These are phyloP conservation scores for Ametastegia equiseti DNA, from an alignment of 2,888 invertebrate species.

Conservation along the genomic window DNA sequence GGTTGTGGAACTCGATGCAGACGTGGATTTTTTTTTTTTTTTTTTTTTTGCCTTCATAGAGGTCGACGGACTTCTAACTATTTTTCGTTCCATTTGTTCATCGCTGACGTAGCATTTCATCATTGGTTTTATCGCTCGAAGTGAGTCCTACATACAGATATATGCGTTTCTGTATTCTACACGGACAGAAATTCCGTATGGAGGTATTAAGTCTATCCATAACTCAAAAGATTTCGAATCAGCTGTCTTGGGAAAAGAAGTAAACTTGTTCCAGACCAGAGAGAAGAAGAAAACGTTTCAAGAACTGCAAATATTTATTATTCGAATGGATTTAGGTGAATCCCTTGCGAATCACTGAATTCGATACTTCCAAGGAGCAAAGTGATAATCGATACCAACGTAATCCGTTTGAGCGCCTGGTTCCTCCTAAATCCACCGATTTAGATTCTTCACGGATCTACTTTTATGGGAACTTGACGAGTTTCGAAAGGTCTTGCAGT, in stretches of 20 bases:
- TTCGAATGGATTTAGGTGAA: neutral
- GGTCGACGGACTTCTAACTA: slow-evolving; percentile 23
- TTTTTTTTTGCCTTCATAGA: neutral
- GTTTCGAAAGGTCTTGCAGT: neutral
- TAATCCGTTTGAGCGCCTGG: neutral
- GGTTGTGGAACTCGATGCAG: neutral
- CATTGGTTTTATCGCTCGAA: neutral
- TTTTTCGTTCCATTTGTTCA: neutral
- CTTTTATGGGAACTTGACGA: slow-evolving; percentile 7
- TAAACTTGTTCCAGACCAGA: neutral
- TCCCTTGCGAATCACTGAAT: neutral
- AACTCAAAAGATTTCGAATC: neutral
- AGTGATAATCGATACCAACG: neutral
- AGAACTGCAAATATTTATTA: neutral
- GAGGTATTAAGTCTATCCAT: neutral
- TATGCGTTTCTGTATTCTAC: neutral
- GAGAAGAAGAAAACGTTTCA: neutral
- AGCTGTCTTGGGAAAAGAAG: neutral
- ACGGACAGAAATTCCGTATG: neutral
- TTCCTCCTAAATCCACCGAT: neutral
- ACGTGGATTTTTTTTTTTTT: neutral
- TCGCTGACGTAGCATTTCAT: slow-evolving; percentile 35
- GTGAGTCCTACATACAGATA: neutral
- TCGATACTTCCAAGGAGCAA: neutral
- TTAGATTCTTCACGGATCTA: slow-evolving; percentile 17